These are phyloP conservation scores for Perizoma affinitatum DNA, from an alignment of 2,888 invertebrate species.

Conservation along the genomic window DNA sequence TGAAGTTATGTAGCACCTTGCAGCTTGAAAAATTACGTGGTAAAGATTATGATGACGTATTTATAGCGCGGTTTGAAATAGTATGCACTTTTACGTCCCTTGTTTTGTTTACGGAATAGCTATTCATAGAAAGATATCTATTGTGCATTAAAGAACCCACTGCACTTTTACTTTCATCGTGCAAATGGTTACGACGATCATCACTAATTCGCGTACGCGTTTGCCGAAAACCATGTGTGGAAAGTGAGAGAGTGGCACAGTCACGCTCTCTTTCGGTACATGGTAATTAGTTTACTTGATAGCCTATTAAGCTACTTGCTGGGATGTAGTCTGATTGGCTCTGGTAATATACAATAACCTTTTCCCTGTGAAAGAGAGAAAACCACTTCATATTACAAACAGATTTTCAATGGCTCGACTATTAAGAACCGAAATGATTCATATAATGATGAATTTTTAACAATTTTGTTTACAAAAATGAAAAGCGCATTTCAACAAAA, in stretches of 20 bases:
- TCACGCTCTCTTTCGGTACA: slow-evolving; percentile 64
- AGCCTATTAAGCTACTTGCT: slow-evolving; percentile 51
- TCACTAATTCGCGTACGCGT: slow-evolving; percentile 26
- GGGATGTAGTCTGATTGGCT: slow-evolving; percentile 12
- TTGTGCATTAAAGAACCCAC: background rate
- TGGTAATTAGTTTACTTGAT: slow-evolving; percentile 59
- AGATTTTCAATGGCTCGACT: too few species aligned
- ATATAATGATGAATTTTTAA: background rate
- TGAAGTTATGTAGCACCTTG: too few species aligned
- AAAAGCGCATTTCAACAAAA: slow-evolving; percentile 6
- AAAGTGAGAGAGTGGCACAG: slow-evolving; percentile 60
- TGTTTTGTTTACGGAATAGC: background rate
- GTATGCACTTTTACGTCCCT: too few species aligned
- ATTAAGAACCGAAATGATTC: too few species aligned
- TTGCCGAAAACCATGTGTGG: slow-evolving; percentile 35
- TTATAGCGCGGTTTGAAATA: too few species aligned
- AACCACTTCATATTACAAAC: too few species aligned
- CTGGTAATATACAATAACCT: background rate
- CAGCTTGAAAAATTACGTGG: too few species aligned
- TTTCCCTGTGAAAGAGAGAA: background rate
- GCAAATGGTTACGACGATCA: slow-evolving; percentile 15
- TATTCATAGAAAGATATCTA: background rate
- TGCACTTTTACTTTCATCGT: slow-evolving; percentile 34
- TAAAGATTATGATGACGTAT: too few species aligned
- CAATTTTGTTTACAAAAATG: background rate